Evolutionary conservation across 1,140 invertebrate species (phyloP).

Genomic region (Macrobrachium nipponense): DNA sequence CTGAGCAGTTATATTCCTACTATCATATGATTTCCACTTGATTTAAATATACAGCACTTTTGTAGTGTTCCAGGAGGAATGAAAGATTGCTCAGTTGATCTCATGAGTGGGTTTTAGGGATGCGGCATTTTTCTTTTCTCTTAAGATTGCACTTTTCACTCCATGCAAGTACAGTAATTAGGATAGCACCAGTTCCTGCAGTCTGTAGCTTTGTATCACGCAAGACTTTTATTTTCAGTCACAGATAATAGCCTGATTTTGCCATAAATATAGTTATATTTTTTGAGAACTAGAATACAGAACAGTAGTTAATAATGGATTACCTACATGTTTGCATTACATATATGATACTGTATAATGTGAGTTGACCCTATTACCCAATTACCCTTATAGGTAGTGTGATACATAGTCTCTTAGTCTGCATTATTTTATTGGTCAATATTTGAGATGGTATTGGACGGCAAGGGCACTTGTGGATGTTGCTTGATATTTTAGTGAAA

Average conservation of each 20-base stretch:
- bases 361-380: too few species aligned
- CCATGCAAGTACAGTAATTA: neutral
- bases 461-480: constrained; percentile 6
- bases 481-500: neutral
- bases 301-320: too few species aligned
- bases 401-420: neutral
- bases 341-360: too few species aligned
- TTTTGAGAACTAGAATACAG: too few species aligned
- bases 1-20: neutral
- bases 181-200: neutral
- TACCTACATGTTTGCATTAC: too few species aligned
- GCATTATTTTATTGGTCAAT: neutral
- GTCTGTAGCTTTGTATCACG: neutral
- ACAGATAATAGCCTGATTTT: too few species aligned
- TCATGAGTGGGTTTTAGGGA: constrained; percentile 12
- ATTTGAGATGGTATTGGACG: constrained; percentile 3
- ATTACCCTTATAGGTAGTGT: too few species aligned
- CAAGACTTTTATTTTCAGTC: too few species aligned
- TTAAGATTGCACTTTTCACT: constrained; percentile 22
- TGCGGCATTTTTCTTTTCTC: constrained; percentile 6
- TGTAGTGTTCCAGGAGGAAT: too few species aligned
- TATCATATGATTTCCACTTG: neutral
- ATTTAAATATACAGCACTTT: neutral
- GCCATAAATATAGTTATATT: too few species aligned
- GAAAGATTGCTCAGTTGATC: neutral